Conservation (phyloP, 1,140 invertebrate genomes). For the Leptinotarsa lineolata region DNA sequence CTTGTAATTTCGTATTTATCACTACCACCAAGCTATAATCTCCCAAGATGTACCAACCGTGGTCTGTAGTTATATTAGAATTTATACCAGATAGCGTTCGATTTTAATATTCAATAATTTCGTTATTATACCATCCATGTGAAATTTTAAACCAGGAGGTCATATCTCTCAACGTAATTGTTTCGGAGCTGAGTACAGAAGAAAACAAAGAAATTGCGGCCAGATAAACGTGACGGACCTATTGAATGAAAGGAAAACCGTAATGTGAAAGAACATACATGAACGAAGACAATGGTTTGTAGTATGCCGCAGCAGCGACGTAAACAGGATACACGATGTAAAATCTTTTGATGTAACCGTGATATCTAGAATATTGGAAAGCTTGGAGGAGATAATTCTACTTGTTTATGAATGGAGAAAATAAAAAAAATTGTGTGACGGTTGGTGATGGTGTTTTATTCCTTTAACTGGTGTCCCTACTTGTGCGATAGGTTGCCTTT, state of each 20-base stretch:
- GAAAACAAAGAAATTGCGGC: neutral
- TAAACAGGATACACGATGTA: too few species aligned
- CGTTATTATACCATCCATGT: constrained; percentile 3
- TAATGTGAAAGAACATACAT: too few species aligned
- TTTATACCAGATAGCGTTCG: constrained; percentile 5
- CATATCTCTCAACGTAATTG: constrained; percentile 3
- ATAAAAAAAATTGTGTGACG: too few species aligned
- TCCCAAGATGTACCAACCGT: constrained; percentile 2
- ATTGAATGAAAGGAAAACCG: neutral
- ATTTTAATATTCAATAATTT: constrained; percentile 9
- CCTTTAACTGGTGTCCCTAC: too few species aligned
- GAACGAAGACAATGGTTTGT: too few species aligned
- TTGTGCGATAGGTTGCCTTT: too few species aligned
- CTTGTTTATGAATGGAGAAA: too few species aligned
- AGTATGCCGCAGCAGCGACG: too few species aligned
- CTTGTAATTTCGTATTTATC: constrained; percentile 8
- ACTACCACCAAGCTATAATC: constrained; percentile 8
- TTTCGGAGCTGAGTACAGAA: neutral
- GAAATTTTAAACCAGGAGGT: neutral
- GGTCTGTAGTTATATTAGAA: constrained; percentile 8
- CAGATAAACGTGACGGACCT: neutral
- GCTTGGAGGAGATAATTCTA: too few species aligned
- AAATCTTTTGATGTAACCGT: too few species aligned
- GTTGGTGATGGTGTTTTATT: too few species aligned
- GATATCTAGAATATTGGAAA: too few species aligned